These are phyloP conservation scores for Psilanteris sp. DNA, from an alignment of 1,140 invertebrate species.

Conservation along the genomic window DNA sequence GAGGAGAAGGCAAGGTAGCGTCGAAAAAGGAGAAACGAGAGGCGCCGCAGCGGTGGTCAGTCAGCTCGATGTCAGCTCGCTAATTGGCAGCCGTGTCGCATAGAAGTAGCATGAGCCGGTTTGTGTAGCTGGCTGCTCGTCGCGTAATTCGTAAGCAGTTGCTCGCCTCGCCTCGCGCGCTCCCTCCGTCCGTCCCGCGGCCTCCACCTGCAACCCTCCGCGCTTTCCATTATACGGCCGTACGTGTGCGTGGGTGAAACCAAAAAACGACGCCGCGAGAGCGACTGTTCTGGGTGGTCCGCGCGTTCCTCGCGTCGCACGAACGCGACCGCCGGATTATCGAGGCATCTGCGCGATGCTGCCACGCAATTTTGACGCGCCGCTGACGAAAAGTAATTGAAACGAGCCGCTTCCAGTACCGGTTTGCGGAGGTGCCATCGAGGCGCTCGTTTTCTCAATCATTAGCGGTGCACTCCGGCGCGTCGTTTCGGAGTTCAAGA, in stretches of 20 bases:
- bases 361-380: constrained; percentile 46
- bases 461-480: constrained; percentile 8
- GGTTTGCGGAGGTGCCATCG: constrained; percentile 23
- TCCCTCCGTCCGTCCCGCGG: neutral
- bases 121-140: constrained; percentile 68
- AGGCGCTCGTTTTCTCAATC: constrained; percentile 3
- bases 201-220: constrained; percentile 9
- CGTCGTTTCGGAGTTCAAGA: neutral
- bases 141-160: constrained; percentile 79
- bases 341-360: constrained; percentile 45
- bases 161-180: constrained; percentile 53
- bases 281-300: constrained; percentile 57
- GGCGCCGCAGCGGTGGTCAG: constrained; percentile 72
- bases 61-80: constrained; percentile 77
- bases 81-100: constrained; percentile 79
- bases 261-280: constrained; percentile 53
- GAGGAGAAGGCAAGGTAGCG: constrained; percentile 8
- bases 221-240: constrained; percentile 62
- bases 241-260: constrained; percentile 67
- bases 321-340: constrained; percentile 26
- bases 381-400: constrained; percentile 59
- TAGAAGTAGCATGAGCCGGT: constrained; percentile 76
- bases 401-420: constrained; percentile 35
- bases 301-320: constrained; percentile 21
- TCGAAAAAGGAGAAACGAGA: constrained; percentile 34